Percentiles rank a stretch among this genome's conserved stretches.
Conservation (phyloP, 2,888 invertebrate genomes). For the Salticus scenicus region DNA sequence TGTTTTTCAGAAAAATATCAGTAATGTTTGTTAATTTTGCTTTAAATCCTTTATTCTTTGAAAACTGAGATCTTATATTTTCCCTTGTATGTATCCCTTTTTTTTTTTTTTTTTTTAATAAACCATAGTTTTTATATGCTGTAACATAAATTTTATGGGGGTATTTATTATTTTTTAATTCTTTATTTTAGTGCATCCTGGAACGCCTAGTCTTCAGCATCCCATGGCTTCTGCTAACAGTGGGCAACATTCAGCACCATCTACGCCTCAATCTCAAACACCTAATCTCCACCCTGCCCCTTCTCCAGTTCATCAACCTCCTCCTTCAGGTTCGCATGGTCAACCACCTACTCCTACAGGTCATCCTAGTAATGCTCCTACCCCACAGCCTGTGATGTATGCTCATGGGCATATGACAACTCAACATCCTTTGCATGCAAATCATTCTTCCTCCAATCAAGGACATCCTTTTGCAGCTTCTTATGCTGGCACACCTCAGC, state of each 20-base stretch:
- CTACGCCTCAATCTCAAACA: slow-evolving; percentile 68
- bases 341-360: slow-evolving; percentile 69
- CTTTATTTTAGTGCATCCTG: slow-evolving; percentile 55
- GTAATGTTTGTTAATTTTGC: too few relatives aligned
- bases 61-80: too few relatives aligned
- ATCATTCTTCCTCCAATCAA: slow-evolving; percentile 36
- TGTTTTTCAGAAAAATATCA: too few relatives aligned
- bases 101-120: too few relatives aligned
- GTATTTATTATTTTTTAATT: too few relatives aligned
- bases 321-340: slow-evolving; percentile 40
- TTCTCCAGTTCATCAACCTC: slow-evolving; percentile 69
- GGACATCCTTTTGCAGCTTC: slow-evolving; percentile 52
- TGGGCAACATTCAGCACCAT: slow-evolving; percentile 66
- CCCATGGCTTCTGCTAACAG: slow-evolving; percentile 55
- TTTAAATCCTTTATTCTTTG: too few relatives aligned
- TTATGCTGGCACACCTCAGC: slow-evolving; percentile 52
- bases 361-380: slow-evolving; percentile 57
- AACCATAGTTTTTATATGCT: too few relatives aligned
- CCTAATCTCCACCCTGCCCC: slow-evolving; percentile 67
- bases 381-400: slow-evolving; percentile 68
- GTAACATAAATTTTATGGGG: too few relatives aligned
- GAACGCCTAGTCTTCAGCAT: slow-evolving; percentile 38
- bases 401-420: slow-evolving; percentile 51
- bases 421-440: slow-evolving; percentile 61
- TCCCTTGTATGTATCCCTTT: too few relatives aligned